phyloP scores from a whole-genome alignment of 2,797 vertebrate genomes.

The Cygnus olor region DNA sequence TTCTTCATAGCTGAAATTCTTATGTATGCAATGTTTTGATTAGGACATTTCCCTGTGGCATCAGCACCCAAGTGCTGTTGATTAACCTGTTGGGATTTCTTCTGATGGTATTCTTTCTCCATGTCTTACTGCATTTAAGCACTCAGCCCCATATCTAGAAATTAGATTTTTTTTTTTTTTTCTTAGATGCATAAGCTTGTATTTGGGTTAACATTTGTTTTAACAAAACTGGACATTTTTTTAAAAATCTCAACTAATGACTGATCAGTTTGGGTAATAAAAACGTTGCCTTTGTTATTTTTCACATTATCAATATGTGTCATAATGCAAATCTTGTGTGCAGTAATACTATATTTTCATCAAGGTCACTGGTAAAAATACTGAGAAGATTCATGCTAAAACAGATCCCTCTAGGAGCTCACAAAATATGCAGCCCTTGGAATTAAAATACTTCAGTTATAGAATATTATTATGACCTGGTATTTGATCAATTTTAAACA shows the following conservation, averaged over 20 bases:
- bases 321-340: background rate
- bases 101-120: background rate
- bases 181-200: background rate
- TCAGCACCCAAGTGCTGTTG: background rate
- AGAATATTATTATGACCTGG: background rate
- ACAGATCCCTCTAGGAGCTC: background rate
- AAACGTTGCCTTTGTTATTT: background rate
- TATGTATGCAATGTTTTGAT: background rate
- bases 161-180: background rate
- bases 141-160: background rate
- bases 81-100: background rate
- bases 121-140: background rate
- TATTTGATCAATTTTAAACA: background rate
- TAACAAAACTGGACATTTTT: background rate
- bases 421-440: background rate
- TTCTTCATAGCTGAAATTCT: background rate
- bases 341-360: background rate
- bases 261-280: background rate
- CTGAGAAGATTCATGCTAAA: background rate
- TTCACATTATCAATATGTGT: background rate
- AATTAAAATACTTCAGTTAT: background rate
- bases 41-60: background rate
- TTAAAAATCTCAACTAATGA: background rate
- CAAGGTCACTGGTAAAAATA: background rate
- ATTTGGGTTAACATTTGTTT: background rate